Evolutionary conservation across 2,113 vertebrate genomes (phyloP), one percentile per base, ranked within the genome.

Genomic region (Lathamus discolor): DNA sequence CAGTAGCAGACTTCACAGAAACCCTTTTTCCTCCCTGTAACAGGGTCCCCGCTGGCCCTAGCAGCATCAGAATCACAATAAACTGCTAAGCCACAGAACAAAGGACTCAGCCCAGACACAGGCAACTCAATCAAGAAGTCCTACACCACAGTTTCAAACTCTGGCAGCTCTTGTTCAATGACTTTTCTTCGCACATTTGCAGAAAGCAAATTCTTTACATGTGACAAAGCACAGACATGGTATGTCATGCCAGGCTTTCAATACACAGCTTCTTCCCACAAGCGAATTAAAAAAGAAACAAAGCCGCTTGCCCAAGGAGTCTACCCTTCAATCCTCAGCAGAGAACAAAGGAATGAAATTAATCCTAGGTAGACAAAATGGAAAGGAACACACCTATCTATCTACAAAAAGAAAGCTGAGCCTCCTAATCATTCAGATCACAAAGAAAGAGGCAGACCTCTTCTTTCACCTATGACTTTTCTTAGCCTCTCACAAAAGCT

Each of bases 21-120:
- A n/a, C 31, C 24, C 24, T 62, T 91, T 25, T 52, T 25, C 12
- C 20, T 52, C 68, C 24, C 20, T 81, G 4, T 11, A 85, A 3
- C 0, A 1, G 2, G 8, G 16, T 39, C 19, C 16, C 15, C 39
- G 52, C 13, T 1, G 0, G 17, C 27, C 22, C 3, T 4, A 0
- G 10, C 2, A 1, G 17, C 7, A 86, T 66, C 48, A 22, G 22
- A 48, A 28, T 49, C 41, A 54, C 17, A 31, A 54, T 2, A 10
- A 94, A 74, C 37, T 43, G 54, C 59, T 35, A 39, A 78, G 28
- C 13, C 73, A 51, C 0, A 54, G 23, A 77, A 59, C 14, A 70
- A 59, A 37, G 39, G 27, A 54, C 13, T 59, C 22, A 0, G 33
- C n/a, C 52, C 31, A 48, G 22, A 69, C 27, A 48, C 27, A 41